Percentiles rank a stretch among this genome's conserved stretches.
Conservation (phyloP, 2,113 vertebrate species). For the Ptychochromis oligacanthus region DNA sequence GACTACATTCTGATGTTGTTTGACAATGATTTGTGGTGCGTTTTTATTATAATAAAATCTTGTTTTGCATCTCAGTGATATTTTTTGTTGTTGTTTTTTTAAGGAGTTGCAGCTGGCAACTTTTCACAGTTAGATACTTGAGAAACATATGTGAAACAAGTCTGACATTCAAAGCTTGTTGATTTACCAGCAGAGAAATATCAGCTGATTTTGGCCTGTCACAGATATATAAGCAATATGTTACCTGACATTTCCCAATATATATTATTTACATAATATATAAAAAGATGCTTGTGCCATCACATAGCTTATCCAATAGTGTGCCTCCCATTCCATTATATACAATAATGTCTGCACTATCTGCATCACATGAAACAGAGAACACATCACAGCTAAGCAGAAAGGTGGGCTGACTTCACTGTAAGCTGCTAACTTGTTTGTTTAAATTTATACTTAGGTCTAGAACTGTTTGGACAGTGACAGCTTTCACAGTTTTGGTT, state of each 20-base stretch:
- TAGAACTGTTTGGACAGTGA: background rate
- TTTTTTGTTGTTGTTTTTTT: background rate
- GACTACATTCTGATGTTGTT: background rate
- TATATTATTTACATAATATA: background rate
- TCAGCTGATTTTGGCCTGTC: background rate
- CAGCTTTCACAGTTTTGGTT: background rate
- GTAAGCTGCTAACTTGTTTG: too few relatives aligned
- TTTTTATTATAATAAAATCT: conserved; percentile 64
- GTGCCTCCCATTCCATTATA: background rate
- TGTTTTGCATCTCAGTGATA: background rate
- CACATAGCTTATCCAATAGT: background rate
- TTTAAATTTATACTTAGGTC: background rate
- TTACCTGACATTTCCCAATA: background rate
- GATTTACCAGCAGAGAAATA: background rate
- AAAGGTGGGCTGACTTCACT: too few relatives aligned
- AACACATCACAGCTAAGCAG: too few relatives aligned
- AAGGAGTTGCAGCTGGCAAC: background rate
- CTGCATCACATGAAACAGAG: too few relatives aligned
- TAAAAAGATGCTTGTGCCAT: background rate
- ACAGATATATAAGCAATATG: background rate
- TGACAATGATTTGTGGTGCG: conserved; percentile 20
- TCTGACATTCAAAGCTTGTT: background rate
- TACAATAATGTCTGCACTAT: too few relatives aligned
- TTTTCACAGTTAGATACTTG: background rate
- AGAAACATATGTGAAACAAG: background rate